Conservation (phyloP, 2,797 vertebrate genomes). For the Acanthopagrus latus region DNA sequence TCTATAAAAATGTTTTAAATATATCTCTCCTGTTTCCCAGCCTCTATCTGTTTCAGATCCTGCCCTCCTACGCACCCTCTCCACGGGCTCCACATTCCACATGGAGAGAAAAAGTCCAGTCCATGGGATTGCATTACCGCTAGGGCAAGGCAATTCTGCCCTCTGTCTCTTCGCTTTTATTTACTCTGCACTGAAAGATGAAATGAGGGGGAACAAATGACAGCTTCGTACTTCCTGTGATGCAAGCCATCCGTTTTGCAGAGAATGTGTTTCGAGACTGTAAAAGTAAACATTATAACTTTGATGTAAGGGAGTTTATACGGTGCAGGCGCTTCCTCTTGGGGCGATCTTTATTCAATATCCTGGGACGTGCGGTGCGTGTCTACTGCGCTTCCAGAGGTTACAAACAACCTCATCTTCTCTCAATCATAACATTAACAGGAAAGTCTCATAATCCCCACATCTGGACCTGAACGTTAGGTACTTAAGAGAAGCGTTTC, state of each 20-base stretch:
- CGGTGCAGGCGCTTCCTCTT: constrained; percentile 65
- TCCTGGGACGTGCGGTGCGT: constrained; percentile 54
- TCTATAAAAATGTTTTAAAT: constrained; percentile 55
- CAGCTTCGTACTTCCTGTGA: constrained; percentile 75
- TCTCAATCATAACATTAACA: constrained; percentile 84
- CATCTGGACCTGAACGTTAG: constrained; percentile 76
- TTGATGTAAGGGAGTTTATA: constrained; percentile 76
- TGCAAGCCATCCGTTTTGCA: constrained; percentile 57
- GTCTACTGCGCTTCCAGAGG: constrained; percentile 81
- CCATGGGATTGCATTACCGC: constrained; percentile 62
- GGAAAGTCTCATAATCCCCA: constrained; percentile 82
- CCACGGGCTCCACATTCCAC: constrained; percentile 72
- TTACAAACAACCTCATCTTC: constrained; percentile 84
- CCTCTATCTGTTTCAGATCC: constrained; percentile 61
- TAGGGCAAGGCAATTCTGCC: constrained; percentile 59
- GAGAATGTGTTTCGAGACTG: constrained; percentile 56
- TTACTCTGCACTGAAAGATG: constrained; percentile 62
- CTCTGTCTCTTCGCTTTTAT: constrained; percentile 68
- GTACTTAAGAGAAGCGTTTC: neutral
- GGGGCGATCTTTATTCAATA: constrained; percentile 69
- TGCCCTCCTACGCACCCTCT: constrained; percentile 68
- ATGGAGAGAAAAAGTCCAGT: constrained; percentile 59
- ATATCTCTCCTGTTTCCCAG: constrained; percentile 63
- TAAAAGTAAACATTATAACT: constrained; percentile 74
- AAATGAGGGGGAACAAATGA: constrained; percentile 56